phyloP scores from a whole-genome alignment of 1,140 invertebrate species.

The Sesamia nonagrioides region DNA sequence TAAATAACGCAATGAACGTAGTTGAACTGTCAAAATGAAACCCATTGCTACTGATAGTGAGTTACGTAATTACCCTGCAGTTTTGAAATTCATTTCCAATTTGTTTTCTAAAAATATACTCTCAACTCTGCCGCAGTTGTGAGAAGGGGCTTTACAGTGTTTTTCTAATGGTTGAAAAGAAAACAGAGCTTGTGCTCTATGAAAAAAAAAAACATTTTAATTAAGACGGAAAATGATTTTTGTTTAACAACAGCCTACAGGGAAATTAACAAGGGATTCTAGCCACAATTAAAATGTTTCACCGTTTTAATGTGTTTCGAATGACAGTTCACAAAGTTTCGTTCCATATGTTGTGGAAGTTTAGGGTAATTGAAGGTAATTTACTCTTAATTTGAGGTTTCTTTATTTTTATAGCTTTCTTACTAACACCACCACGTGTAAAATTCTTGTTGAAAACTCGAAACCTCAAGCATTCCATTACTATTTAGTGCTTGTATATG shows the following conservation, averaged over 20 bases:
- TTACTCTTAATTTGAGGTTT: constrained; percentile 38
- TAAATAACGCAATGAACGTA: too few species aligned
- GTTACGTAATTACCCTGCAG: too few species aligned
- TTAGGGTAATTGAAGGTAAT: constrained; percentile 18
- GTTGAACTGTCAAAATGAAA: too few species aligned
- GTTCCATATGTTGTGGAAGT: constrained; percentile 19
- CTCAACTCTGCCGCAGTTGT: constrained; percentile 12
- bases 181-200: constrained; percentile 7
- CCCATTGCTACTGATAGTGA: too few species aligned
- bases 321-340: constrained; percentile 40
- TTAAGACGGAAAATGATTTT: constrained; percentile 31
- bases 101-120: constrained; percentile 13
- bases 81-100: constrained; percentile 10
- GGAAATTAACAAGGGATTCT: constrained; percentile 34
- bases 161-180: constrained; percentile 15
- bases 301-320: constrained; percentile 47
- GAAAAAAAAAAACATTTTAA: constrained; percentile 24
- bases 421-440: too few species aligned
- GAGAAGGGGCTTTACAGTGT: constrained; percentile 5
- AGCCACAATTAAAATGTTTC: constrained; percentile 39
- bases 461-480: constrained; percentile 20
- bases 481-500: background rate
- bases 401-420: constrained; percentile 12
- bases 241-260: constrained; percentile 17
- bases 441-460: constrained; percentile 12